phyloP scores from a whole-genome alignment of 2,888 invertebrate species.

The Hydrotaea diabolus region DNA sequence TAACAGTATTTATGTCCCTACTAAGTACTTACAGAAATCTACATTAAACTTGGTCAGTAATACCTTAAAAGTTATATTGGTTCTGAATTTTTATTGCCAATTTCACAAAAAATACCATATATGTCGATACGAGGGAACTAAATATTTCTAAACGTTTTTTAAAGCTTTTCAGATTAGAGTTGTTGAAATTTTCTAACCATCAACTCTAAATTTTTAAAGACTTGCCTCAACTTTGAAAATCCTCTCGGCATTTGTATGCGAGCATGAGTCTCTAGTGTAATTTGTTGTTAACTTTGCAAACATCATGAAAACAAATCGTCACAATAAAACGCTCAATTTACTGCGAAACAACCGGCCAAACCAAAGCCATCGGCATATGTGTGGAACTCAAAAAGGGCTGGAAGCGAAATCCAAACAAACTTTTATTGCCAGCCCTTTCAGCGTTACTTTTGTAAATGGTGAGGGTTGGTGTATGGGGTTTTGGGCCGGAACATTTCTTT shows the following conservation, averaged over 20 bases:
- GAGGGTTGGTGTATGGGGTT: not conserved
- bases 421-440: conserved; percentile 4
- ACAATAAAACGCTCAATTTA: conserved; percentile 61
- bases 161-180: no score
- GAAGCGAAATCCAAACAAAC: conserved; percentile 4
- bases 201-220: no score
- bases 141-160: no score
- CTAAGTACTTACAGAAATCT: no score
- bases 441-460: conserved; percentile 8
- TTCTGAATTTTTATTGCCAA: no score
- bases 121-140: no score
- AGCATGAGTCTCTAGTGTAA: conserved; percentile 24
- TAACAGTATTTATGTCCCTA: no score
- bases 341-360: conserved; percentile 10
- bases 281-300: conserved; percentile 59
- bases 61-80: no score
- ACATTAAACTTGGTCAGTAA: no score
- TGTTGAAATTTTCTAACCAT: no score
- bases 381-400: not conserved
- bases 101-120: no score
- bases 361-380: not conserved
- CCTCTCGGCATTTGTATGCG: not conserved
- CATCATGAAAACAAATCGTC: conserved; percentile 59
- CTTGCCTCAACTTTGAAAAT: not conserved
- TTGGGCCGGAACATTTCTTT: not conserved